These are phyloP conservation scores for Thecophora atra DNA, from an alignment of 2,888 invertebrate species.

Conservation along the genomic window DNA sequence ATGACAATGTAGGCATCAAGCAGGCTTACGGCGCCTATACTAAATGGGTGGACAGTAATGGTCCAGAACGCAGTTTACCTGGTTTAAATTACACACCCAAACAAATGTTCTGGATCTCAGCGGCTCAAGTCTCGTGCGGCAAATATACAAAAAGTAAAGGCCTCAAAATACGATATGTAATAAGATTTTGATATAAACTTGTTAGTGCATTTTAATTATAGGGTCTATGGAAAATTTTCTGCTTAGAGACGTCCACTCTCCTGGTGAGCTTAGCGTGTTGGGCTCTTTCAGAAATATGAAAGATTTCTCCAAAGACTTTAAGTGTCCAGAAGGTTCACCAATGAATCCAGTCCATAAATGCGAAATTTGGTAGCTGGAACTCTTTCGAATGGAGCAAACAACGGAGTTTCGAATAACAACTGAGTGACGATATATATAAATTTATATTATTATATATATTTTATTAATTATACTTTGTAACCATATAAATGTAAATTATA, in stretches of 20 bases:
- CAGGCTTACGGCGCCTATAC: slow-evolving; percentile 88
- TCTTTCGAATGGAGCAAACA: no score
- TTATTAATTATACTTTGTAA: no score
- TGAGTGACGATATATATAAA: no score
- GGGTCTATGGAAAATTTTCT: slow-evolving; percentile 82
- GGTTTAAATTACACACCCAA: slow-evolving; percentile 76
- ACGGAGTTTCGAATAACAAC: no score
- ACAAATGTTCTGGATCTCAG: slow-evolving; percentile 77
- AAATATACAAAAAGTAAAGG: neutral
- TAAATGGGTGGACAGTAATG: slow-evolving; percentile 76
- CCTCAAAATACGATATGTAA: no score
- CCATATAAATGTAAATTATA: no score
- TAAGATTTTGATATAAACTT: neutral
- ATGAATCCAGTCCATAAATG: slow-evolving; percentile 95
- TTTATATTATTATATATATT: no score
- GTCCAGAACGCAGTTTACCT: slow-evolving; percentile 75
- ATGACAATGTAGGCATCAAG: slow-evolving; percentile 93
- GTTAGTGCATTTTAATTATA: slow-evolving; percentile 41
- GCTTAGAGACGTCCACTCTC: slow-evolving; percentile 82
- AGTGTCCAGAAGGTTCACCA: slow-evolving; percentile 83
- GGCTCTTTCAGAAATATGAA: slow-evolving; percentile 93
- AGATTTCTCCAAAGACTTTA: slow-evolving; percentile 89
- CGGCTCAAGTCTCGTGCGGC: slow-evolving; percentile 48
- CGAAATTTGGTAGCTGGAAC: slow-evolving; percentile 82
- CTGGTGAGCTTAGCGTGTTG: slow-evolving; percentile 83